Conservation (phyloP, 2,888 invertebrate genomes). For the Marasmarcha lunaedactyla region DNA sequence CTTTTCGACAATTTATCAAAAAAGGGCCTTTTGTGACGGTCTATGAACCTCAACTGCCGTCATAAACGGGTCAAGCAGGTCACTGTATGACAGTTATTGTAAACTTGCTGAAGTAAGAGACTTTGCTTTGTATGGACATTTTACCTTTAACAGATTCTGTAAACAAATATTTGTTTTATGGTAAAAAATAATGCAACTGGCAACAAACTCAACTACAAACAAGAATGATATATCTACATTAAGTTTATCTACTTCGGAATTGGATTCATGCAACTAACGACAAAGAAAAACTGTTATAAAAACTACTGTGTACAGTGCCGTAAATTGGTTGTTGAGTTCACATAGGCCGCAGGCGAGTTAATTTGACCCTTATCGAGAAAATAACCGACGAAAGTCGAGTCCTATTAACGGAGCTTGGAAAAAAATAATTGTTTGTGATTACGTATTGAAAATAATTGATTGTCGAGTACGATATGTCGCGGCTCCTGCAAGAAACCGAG, state of each 20-base stretch:
- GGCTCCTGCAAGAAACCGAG: conserved; percentile 16
- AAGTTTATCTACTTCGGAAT: too few species aligned
- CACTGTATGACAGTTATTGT: conserved; percentile 13
- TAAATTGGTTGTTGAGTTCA: conserved; percentile 55
- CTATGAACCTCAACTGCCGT: conserved; percentile 21
- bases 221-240: too few species aligned
- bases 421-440: conserved; percentile 60
- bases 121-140: too few species aligned
- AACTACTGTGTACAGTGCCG: conserved; percentile 44
- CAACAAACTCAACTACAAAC: too few species aligned
- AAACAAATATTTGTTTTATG: too few species aligned
- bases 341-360: conserved; percentile 51
- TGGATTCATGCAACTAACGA: conserved; percentile 4
- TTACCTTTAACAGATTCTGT: conserved; percentile 16
- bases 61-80: conserved; percentile 32
- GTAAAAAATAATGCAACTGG: too few species aligned
- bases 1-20: conserved; percentile 62
- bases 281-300: conserved; percentile 42
- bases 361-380: conserved; percentile 63
- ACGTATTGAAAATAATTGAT: conserved; percentile 58
- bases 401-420: conserved; percentile 47
- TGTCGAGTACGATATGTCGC: conserved; percentile 36
- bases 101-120: conserved; percentile 1
- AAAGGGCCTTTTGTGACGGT: conserved; percentile 31
- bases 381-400: conserved; percentile 53